A percentile compares a stretch with the other conserved stretches of the same genome.
These are phyloP conservation scores for Trissolcus basalis DNA, from an alignment of 1,140 invertebrate genomes.

Conservation along the genomic window DNA sequence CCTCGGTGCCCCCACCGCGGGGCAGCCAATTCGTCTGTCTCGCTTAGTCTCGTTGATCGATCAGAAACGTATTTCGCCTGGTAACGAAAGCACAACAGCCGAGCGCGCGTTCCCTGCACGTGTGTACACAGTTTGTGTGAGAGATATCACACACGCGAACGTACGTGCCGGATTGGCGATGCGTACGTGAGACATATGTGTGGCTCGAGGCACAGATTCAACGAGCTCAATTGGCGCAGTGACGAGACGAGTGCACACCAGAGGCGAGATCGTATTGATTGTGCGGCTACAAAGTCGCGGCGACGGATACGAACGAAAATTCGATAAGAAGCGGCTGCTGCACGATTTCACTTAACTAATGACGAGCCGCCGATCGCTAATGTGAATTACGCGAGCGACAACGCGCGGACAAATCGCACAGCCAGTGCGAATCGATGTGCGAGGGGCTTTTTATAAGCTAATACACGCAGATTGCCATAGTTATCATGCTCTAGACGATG, in stretches of 20 bases:
- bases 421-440: background rate
- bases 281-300: constrained; percentile 62
- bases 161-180: constrained; percentile 17
- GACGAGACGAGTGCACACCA: constrained; percentile 59
- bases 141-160: constrained; percentile 37
- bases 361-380: constrained; percentile 14
- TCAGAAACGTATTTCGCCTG: constrained; percentile 61
- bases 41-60: constrained; percentile 61
- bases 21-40: constrained; percentile 11
- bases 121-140: constrained; percentile 42
- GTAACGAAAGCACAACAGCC: constrained; percentile 46
- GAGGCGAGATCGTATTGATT: constrained; percentile 71
- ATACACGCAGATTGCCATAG: background rate
- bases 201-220: constrained; percentile 75
- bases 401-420: constrained; percentile 6
- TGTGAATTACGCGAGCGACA: constrained; percentile 18
- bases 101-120: constrained; percentile 28
- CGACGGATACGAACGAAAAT: constrained; percentile 43
- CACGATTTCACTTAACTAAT: constrained; percentile 38
- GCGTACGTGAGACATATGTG: constrained; percentile 62
- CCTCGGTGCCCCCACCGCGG: background rate
- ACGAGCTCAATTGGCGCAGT: constrained; percentile 75
- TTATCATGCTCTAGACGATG: background rate
- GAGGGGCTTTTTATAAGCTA: constrained; percentile 2
- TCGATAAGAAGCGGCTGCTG: constrained; percentile 42